Evolutionary conservation across 2,888 invertebrate genomes (phyloP).

Genomic region (Cabera pusaria): DNA sequence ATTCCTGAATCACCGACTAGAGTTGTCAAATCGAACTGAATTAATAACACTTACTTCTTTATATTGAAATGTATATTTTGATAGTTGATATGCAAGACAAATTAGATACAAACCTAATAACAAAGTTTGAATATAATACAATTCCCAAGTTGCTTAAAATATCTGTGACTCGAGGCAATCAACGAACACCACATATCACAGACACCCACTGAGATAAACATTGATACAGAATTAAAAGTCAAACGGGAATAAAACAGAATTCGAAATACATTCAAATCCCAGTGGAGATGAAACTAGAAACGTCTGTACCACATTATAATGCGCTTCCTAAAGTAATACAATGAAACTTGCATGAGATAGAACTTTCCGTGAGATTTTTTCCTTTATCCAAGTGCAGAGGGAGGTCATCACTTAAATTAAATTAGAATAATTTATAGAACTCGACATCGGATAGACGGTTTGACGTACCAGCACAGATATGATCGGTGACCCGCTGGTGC

Average conservation of each 20-base stretch:
- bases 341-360: constrained; percentile 65
- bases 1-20: too few species aligned
- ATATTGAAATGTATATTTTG: too few species aligned
- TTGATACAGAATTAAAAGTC: constrained; percentile 39
- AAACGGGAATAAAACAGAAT: constrained; percentile 46
- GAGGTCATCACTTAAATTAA: constrained; percentile 81
- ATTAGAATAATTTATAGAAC: constrained; percentile 79
- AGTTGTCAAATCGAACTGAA: too few species aligned
- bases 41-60: too few species aligned
- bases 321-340: constrained; percentile 56
- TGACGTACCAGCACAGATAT: constrained; percentile 73
- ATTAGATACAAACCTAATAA: too few species aligned
- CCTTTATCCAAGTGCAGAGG: constrained; percentile 50
- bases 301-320: constrained; percentile 40
- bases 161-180: neutral
- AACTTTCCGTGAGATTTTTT: constrained; percentile 51
- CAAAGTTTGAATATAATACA: too few species aligned
- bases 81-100: too few species aligned
- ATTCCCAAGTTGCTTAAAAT: too few species aligned
- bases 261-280: constrained; percentile 48
- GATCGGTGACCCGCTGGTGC: constrained; percentile 77
- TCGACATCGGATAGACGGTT: constrained; percentile 75
- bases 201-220: constrained; percentile 10
- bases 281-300: constrained; percentile 15
- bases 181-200: neutral